phyloP scores from a whole-genome alignment of 1,140 invertebrate species.

The Penaeus chinensis region DNA sequence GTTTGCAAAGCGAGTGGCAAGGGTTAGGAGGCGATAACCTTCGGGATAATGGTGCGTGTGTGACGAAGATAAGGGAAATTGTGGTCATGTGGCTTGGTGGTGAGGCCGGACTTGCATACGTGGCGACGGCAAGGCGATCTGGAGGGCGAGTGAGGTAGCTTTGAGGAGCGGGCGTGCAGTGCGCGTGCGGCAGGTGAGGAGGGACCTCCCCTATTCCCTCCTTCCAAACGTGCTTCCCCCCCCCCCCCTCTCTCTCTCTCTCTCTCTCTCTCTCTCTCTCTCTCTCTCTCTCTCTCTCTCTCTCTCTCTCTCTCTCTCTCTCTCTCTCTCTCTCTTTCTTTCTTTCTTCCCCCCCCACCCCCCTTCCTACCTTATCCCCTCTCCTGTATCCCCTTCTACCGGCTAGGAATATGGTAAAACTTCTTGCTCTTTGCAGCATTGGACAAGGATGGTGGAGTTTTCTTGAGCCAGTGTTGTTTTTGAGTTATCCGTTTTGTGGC shows the following conservation, averaged over 20 bases:
- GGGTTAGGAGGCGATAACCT: too few species aligned
- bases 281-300: constrained; percentile 27
- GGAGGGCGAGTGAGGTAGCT: constrained; percentile 40
- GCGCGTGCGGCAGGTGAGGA: constrained; percentile 54
- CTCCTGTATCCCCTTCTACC: too few species aligned
- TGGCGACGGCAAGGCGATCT: constrained; percentile 4
- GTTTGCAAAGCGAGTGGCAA: too few species aligned
- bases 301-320: neutral
- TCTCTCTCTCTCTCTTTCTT: neutral
- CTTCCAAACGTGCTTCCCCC: constrained; percentile 15
- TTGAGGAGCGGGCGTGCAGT: constrained; percentile 36
- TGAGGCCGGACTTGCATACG: neutral
- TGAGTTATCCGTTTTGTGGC: too few species aligned
- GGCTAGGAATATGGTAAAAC: too few species aligned
- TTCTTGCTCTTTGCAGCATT: too few species aligned
- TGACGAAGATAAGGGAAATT: neutral
- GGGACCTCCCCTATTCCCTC: constrained; percentile 2
- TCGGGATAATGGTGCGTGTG: neutral
- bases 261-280: neutral
- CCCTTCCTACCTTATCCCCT: too few species aligned
- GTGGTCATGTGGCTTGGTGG: neutral
- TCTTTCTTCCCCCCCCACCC: too few species aligned
- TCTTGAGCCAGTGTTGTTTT: too few species aligned
- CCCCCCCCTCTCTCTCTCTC: neutral
- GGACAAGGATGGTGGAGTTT: too few species aligned